phyloP scores from a whole-genome alignment of 1,140 invertebrate species.

The Bombus balteatus region DNA sequence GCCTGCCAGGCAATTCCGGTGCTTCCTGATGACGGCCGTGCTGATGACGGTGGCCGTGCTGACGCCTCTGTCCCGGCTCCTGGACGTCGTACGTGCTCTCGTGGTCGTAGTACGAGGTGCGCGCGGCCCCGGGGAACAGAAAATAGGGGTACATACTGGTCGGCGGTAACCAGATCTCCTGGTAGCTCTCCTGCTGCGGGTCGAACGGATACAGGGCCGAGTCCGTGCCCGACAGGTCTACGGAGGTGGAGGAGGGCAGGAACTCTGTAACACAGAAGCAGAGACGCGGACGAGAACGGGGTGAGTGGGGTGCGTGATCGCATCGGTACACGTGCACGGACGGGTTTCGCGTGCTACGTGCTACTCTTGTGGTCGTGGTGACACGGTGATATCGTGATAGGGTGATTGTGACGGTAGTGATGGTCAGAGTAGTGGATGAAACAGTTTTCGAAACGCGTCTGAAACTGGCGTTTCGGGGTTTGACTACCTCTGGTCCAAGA shows the following conservation, averaged over 20 bases:
- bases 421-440: not conserved
- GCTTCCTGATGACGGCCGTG: slow-evolving; percentile 70
- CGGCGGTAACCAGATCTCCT: slow-evolving; percentile 83
- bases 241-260: slow-evolving; percentile 81
- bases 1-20: slow-evolving; percentile 73
- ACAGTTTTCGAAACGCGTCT: not conserved
- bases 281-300: slow-evolving; percentile 76
- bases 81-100: slow-evolving; percentile 69
- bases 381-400: slow-evolving; percentile 4
- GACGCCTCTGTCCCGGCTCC: slow-evolving; percentile 60
- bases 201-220: slow-evolving; percentile 84
- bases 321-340: slow-evolving; percentile 64
- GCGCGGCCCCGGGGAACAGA: slow-evolving; percentile 82
- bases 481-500: not conserved
- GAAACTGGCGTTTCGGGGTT: not conserved
- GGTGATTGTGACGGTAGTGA: not conserved
- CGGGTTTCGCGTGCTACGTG: slow-evolving; percentile 51
- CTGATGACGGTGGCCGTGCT: slow-evolving; percentile 66
- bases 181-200: slow-evolving; percentile 81
- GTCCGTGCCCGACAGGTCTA: slow-evolving; percentile 84
- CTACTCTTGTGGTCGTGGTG: slow-evolving; percentile 48
- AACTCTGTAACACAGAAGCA: slow-evolving; percentile 85
- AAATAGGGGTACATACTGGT: slow-evolving; percentile 84
- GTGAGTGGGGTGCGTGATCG: slow-evolving; percentile 75
- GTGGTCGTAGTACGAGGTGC: slow-evolving; percentile 78